Base-by-base conservation (phyloP, 2,113 vertebrate species). In the Phocoena phocoena region DNA sequence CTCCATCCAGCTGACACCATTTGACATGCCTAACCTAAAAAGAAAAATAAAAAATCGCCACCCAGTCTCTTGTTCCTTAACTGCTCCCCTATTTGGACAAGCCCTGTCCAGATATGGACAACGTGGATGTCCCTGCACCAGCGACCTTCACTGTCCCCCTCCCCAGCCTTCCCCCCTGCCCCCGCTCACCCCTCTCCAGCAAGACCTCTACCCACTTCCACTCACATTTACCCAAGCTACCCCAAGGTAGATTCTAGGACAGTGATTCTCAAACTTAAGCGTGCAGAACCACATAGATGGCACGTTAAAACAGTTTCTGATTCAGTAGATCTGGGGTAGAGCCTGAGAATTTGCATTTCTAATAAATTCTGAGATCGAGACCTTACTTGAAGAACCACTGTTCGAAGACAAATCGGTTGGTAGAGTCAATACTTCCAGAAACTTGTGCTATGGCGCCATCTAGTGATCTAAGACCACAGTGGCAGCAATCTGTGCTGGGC, bases 371-470 rank as follows among this genome's bases (percentile, higher is more conserved):
- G 33, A 86, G 47, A 58, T 23, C 4, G 44, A 86, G 55, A 70
- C 62, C 12, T 1, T 1, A 14, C 74, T 65, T 8, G 55, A 63
- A 74, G 63, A 71, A 41, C 53, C 18, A 5, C 44, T 1, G 70
- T 23, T 41, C 21, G 25, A 5, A n/a, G 44, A 23, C 65, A 36
- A 9, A 9, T 53, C 0, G 0, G 20, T 79, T 55, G 33, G 50
- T 53, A 36, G 47, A 77, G 11, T 10, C 0, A 7, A 17, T 1
- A 4, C 8, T 5, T 71, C 26, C 67, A 13, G 65, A 97, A 93
- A 80, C 95, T 92, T 95, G 93, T 97, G 65, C 62, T 96, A 9
- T 91, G 94, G 65, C 36, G 47, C 98, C 98, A 98, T 94, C 98
- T 98, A 95, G 94, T 96, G 98, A 93, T 14, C 4, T 0, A 0